Evolutionary conservation across 35 echinoderm and acorn worm species (phyloP), one percentile per base, ranked within the genome.

Genomic region (Amphiura filiformis): DNA sequence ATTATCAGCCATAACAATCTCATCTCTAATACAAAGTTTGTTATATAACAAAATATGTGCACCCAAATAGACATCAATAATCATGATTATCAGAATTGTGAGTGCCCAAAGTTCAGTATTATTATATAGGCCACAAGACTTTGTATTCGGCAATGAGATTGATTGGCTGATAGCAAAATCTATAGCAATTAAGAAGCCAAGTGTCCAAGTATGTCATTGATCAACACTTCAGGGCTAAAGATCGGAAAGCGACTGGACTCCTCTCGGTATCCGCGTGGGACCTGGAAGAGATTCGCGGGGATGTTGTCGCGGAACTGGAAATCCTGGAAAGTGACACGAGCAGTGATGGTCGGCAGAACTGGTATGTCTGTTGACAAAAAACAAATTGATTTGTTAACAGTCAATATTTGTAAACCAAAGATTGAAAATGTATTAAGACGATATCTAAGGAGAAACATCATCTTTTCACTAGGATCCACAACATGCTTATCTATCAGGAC

Each of bases 321-420:
- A 33, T 94, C 96, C 87, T 99, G 93, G 81, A 99, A 99, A 36
- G 96, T 99, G 22, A 99, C 93, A 31, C 88, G 90, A 38, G 96
- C 93, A 23, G 93, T 92, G 78, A 99, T 99, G 22, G 96, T 99
- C 34, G 96, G 96, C 26, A 99, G 91, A 33, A 99, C 89, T 23
- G 96, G 96, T 40, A 99, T 91, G 78, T 99, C 96, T 99, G 80
- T 47, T 34, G 77, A 39, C 37, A 83, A 34, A 88, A 36, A 44
- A 38, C 38, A 34, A 75, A 86, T 9, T n/a, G n/a, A n/a, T n/a
- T n/a, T n/a, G n/a, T 13, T 37, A 37, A 52, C 11, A 75, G 30
- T 34, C 36, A 12, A 75, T 1, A n/a, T n/a, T n/a, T n/a, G n/a
- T n/a, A n/a, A n/a, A n/a, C n/a, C n/a, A n/a, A n/a, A n/a, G n/a